These are phyloP conservation scores for Nymphalis io DNA, from an alignment of 1,140 invertebrate genomes.

Conservation along the genomic window DNA sequence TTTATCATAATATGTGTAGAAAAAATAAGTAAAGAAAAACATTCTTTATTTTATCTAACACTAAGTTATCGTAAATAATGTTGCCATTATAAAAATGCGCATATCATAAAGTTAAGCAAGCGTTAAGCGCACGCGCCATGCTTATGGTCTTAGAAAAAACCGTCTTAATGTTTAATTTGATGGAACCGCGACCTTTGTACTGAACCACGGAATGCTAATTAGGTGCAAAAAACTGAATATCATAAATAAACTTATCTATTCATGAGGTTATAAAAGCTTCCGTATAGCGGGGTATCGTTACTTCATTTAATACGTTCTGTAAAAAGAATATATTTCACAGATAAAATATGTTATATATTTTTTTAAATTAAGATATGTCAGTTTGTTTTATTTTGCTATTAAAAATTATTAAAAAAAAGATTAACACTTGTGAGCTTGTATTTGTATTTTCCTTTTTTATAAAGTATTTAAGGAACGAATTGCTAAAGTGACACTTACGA, in stretches of 20 bases:
- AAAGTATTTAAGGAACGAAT: too few species aligned
- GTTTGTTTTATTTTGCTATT: too few species aligned
- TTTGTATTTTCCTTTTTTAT: too few species aligned
- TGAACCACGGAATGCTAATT: conserved; percentile 5
- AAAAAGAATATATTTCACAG: neutral
- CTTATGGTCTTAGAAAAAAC: conserved; percentile 16
- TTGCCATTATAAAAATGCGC: conserved; percentile 17
- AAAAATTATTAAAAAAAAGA: too few species aligned
- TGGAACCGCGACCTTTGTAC: conserved; percentile 21
- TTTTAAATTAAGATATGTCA: too few species aligned
- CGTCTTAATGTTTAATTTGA: conserved; percentile 30
- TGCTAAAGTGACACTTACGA: too few species aligned
- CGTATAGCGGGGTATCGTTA: neutral
- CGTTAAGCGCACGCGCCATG: conserved; percentile 32
- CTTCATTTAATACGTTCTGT: neutral
- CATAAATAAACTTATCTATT: neutral
- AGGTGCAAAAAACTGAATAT: neutral
- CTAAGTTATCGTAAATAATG: conserved; percentile 13
- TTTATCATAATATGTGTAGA: neutral
- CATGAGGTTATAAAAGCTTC: neutral
- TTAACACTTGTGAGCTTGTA: too few species aligned
- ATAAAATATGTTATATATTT: too few species aligned
- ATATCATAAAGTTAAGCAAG: conserved; percentile 32
- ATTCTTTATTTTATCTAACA: conserved; percentile 20
- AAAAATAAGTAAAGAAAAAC: neutral